These are phyloP conservation scores for Scolanthus callimorphus DNA, from an alignment of 92 coral and sea anemone species.

Conservation along the genomic window DNA sequence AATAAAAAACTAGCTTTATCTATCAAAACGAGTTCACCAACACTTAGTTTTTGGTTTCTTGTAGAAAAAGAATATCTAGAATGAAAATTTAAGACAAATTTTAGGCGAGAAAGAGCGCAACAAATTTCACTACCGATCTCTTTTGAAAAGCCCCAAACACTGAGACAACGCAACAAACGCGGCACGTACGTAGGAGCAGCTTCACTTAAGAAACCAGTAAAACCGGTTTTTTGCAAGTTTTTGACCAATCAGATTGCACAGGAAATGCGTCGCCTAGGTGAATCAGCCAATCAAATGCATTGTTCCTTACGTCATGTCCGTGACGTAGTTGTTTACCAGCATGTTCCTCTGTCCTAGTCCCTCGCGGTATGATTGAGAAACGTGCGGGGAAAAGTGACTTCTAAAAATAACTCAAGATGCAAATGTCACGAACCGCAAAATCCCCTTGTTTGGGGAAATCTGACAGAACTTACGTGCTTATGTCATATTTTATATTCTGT, in stretches of 20 bases:
- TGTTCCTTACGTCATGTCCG: slow-evolving; percentile 12
- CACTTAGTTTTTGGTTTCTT: not conserved
- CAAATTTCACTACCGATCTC: not conserved
- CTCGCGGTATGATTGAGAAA: not conserved
- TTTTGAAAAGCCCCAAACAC: slow-evolving; percentile 45
- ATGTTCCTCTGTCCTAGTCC: not conserved
- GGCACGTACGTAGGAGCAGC: slow-evolving; percentile 12
- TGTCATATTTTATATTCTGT: too few species aligned
- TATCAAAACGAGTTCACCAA: too few species aligned
- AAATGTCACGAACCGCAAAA: too few species aligned
- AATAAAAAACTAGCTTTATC: too few species aligned
- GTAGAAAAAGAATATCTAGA: not conserved
- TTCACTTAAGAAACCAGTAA: slow-evolving; percentile 31
- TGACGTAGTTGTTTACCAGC: slow-evolving; percentile 44
- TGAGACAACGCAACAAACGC: slow-evolving; percentile 59
- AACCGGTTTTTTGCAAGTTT: slow-evolving; percentile 53
- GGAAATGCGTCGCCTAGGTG: slow-evolving; percentile 2
- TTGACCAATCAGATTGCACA: slow-evolving; percentile 57
- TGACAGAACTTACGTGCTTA: too few species aligned
- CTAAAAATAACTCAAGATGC: too few species aligned
- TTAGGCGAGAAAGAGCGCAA: not conserved
- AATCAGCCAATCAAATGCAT: slow-evolving; percentile 38
- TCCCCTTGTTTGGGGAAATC: too few species aligned
- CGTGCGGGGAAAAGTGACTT: too few species aligned
- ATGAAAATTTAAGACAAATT: not conserved